These are phyloP conservation scores for Lycopodina hypogea DNA, from an alignment of 37 sponge, comb jelly and placozoan genomes.

Conservation along the genomic window DNA sequence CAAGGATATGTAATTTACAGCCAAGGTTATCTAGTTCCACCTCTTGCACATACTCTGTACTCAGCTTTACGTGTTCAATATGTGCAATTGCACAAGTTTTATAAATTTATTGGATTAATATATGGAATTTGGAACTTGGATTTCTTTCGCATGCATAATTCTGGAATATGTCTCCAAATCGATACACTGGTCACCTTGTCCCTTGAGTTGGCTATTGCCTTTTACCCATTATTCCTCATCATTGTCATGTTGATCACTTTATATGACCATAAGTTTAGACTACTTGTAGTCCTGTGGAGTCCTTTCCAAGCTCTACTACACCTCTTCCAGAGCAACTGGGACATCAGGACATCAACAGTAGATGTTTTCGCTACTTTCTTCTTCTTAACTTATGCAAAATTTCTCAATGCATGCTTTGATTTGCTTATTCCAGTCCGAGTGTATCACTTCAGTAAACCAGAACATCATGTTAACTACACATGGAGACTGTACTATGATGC, in stretches of 20 bases:
- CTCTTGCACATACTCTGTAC: slow-evolving; percentile 4
- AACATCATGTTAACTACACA: background rate
- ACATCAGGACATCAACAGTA: slow-evolving; percentile 35
- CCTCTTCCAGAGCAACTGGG: slow-evolving; percentile 21
- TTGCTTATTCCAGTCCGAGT: slow-evolving; percentile 35
- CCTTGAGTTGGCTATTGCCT: slow-evolving; percentile 21
- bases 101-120: background rate
- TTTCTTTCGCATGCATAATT: slow-evolving; percentile 5
- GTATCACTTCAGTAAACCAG: background rate
- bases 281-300: slow-evolving; percentile 3
- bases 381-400: slow-evolving; percentile 50
- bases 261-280: background rate
- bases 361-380: slow-evolving; percentile 63
- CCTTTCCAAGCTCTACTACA: slow-evolving; percentile 8
- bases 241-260: slow-evolving; percentile 6
- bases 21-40: slow-evolving; percentile 32
- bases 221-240: slow-evolving; percentile 23
- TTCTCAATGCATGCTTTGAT: slow-evolving; percentile 37
- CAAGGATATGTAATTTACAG: slow-evolving; percentile 51
- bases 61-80: background rate
- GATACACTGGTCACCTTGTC: slow-evolving; percentile 2
- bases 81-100: background rate
- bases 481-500: slow-evolving; percentile 40
- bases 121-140: slow-evolving; percentile 44
- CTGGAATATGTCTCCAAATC: slow-evolving; percentile 11